phyloP scores from a whole-genome alignment of 2,113 vertebrate species.

The Sceloporus undulatus region DNA sequence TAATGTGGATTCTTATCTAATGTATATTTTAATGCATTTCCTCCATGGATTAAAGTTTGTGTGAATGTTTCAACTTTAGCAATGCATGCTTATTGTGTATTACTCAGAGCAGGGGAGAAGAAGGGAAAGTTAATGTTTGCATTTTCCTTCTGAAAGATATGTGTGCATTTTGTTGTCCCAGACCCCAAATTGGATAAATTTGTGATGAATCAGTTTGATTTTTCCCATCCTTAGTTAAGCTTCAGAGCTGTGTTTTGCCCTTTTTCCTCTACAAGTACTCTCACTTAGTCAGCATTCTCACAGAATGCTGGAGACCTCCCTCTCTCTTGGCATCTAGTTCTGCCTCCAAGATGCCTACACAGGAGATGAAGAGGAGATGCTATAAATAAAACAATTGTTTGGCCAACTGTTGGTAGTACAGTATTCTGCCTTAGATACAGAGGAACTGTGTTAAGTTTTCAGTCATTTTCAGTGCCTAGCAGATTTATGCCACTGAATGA shows the following conservation, averaged over 20 bases:
- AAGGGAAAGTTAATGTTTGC: no score
- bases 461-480: not conserved
- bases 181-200: not conserved
- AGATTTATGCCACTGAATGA: not conserved
- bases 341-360: not conserved
- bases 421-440: not conserved
- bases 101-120: no score
- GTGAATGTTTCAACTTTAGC: no score
- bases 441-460: not conserved
- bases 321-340: not conserved
- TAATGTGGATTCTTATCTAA: no score
- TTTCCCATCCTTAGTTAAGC: not conserved
- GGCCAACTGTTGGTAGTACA: not conserved
- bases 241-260: not conserved
- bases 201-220: not conserved
- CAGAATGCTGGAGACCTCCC: not conserved
- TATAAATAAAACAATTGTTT: slow-evolving; percentile 22
- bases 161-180: not conserved
- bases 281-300: not conserved
- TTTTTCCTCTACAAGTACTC: not conserved
- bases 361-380: not conserved
- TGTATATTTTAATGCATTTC: no score
- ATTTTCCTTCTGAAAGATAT: not conserved
- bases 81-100: no score
- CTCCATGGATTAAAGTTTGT: no score